Evolutionary conservation across 2,113 vertebrate species (phyloP).

Genomic region (Lutjanus erythropterus): DNA sequence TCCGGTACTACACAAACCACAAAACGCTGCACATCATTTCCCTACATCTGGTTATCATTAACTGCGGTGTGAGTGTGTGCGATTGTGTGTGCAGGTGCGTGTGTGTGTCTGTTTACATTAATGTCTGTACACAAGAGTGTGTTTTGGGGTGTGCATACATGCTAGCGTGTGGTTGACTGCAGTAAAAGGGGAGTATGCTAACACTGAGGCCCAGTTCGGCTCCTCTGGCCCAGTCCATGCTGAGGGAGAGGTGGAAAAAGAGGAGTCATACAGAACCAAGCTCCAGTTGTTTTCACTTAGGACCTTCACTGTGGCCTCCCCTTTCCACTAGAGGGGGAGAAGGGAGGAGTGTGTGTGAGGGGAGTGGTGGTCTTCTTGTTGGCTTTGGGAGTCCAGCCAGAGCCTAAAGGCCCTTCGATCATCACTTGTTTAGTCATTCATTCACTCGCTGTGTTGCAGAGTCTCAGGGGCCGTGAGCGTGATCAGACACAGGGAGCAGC

Average conservation of each 20-base stretch:
- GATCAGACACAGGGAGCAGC: slow-evolving; percentile 3
- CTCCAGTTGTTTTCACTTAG: slow-evolving; percentile 85
- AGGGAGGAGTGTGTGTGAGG: slow-evolving; percentile 15
- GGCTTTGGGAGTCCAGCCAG: slow-evolving; percentile 51
- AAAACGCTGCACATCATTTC: slow-evolving; percentile 54
- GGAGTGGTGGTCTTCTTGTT: slow-evolving; percentile 36
- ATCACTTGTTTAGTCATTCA: slow-evolving; percentile 26
- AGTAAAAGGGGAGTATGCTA: slow-evolving; percentile 54
- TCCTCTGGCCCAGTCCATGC: slow-evolving; percentile 44
- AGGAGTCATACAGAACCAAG: slow-evolving; percentile 63
- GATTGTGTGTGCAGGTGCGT: not conserved
- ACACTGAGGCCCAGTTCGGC: slow-evolving; percentile 47
- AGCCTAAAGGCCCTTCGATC: slow-evolving; percentile 38
- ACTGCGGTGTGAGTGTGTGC: slow-evolving; percentile 25
- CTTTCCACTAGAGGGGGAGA: slow-evolving; percentile 58
- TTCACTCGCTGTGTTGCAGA: slow-evolving; percentile 11
- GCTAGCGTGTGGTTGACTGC: slow-evolving; percentile 39
- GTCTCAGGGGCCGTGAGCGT: slow-evolving; percentile 12
- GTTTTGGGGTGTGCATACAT: slow-evolving; percentile 36
- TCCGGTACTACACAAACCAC: slow-evolving; percentile 34
- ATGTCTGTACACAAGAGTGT: slow-evolving; percentile 46
- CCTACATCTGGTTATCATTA: slow-evolving; percentile 75
- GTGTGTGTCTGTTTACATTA: slow-evolving; percentile 46
- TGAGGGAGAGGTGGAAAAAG: slow-evolving; percentile 72
- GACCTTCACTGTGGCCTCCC: slow-evolving; percentile 68